A percentile compares a stretch with the other conserved stretches of the same genome.
Evolutionary conservation across 2,888 invertebrate genomes (phyloP).

Genomic region (Cephus rjabovi): DNA sequence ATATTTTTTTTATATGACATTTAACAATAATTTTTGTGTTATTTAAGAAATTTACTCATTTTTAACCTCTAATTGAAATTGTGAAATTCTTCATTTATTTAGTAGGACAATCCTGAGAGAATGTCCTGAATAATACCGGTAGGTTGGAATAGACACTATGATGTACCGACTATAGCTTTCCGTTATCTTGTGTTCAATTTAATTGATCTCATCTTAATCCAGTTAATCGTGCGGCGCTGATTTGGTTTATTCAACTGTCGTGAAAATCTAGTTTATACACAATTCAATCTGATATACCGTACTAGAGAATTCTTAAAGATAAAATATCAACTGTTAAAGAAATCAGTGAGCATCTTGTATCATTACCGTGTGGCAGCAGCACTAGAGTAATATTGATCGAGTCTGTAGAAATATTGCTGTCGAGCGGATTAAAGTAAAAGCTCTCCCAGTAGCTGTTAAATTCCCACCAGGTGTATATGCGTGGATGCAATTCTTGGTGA

Average conservation of each 20-base stretch:
- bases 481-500: constrained; percentile 1
- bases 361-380: background rate
- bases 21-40: background rate
- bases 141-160: background rate
- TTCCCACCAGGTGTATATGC: background rate
- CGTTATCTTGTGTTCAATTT: background rate
- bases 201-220: background rate
- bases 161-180: background rate
- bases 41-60: background rate
- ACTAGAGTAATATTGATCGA: background rate
- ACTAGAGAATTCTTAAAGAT: background rate
- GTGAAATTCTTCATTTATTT: background rate
- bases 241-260: background rate
- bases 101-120: background rate
- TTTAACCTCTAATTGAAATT: background rate
- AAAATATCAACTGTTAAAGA: background rate
- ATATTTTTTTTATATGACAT: background rate
- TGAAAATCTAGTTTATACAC: background rate
- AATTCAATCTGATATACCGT: background rate
- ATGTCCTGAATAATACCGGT: background rate
- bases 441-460: background rate
- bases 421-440: background rate
- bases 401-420: background rate
- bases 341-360: background rate
- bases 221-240: background rate